Evolutionary conservation across 2,888 invertebrate species (phyloP).

Genomic region (Allacma fusca): DNA sequence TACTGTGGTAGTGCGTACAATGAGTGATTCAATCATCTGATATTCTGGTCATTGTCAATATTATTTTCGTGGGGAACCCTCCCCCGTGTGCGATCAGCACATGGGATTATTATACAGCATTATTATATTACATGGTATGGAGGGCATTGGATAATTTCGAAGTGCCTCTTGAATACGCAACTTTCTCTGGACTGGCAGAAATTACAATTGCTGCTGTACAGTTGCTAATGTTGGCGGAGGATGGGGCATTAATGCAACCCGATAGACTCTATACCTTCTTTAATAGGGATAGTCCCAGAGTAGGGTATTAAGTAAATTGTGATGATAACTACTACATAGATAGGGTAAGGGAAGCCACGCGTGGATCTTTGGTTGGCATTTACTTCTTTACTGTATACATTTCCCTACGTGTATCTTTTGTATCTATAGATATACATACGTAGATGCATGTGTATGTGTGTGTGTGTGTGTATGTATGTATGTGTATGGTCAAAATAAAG

Average conservation of each 20-base stretch:
- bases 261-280: background rate
- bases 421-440: too few relatives aligned
- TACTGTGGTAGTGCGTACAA: too few relatives aligned
- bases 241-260: background rate
- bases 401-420: background rate
- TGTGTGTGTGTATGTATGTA: background rate
- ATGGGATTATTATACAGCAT: background rate
- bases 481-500: background rate
- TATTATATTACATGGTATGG: background rate
- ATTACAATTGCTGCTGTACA: background rate
- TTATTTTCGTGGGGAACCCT: constrained; percentile 5
- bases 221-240: background rate
- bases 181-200: too few relatives aligned
- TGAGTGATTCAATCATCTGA: constrained; percentile 16
- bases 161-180: background rate
- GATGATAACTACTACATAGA: background rate
- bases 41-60: constrained; percentile 26
- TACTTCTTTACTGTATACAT: background rate
- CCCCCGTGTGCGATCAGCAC: background rate
- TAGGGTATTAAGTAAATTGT: background rate
- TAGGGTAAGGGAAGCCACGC: background rate
- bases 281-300: background rate
- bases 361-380: background rate
- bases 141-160: constrained; percentile 7
- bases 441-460: too few relatives aligned